phyloP scores from a whole-genome alignment of 2,888 invertebrate genomes.

The Acholoe squamosa region DNA sequence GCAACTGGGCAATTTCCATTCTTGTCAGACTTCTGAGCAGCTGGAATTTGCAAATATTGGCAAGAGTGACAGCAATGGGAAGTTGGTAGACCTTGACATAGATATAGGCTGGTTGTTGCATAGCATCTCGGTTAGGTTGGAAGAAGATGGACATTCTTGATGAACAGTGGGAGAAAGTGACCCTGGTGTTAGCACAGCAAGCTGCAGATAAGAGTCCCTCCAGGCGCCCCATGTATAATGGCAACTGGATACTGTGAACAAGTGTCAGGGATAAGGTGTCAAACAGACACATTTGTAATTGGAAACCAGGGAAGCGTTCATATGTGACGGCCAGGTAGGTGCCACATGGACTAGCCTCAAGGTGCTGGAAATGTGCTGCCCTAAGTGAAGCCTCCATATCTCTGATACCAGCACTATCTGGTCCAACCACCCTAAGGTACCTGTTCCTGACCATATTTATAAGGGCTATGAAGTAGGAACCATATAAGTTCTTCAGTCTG shows the following conservation, averaged over 20 bases:
- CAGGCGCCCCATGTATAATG: neutral
- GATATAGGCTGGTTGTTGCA: neutral
- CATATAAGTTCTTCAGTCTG: slow-evolving; percentile 45
- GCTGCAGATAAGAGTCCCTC: slow-evolving; percentile 8
- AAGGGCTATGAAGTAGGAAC: slow-evolving; percentile 41
- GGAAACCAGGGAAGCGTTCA: slow-evolving; percentile 22
- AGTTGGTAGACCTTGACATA: slow-evolving; percentile 39
- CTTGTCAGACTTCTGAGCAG: neutral
- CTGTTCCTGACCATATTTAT: neutral
- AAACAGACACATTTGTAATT: neutral
- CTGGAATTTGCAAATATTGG: slow-evolving; percentile 11
- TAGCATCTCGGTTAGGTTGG: neutral
- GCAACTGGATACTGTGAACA: slow-evolving; percentile 9
- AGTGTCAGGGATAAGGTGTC: neutral
- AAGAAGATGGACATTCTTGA: neutral
- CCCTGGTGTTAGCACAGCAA: neutral
- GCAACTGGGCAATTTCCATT: neutral
- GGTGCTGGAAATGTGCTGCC: neutral
- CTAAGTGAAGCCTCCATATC: neutral
- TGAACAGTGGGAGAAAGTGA: slow-evolving; percentile 43
- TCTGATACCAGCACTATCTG: neutral
- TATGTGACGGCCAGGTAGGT: slow-evolving; percentile 9
- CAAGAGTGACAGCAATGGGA: neutral
- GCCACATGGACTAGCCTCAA: slow-evolving; percentile 35
- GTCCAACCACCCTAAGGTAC: slow-evolving; percentile 47